Base-by-base conservation (phyloP, 2,888 invertebrate genomes). In the Siphonodentalium dalli region DNA sequence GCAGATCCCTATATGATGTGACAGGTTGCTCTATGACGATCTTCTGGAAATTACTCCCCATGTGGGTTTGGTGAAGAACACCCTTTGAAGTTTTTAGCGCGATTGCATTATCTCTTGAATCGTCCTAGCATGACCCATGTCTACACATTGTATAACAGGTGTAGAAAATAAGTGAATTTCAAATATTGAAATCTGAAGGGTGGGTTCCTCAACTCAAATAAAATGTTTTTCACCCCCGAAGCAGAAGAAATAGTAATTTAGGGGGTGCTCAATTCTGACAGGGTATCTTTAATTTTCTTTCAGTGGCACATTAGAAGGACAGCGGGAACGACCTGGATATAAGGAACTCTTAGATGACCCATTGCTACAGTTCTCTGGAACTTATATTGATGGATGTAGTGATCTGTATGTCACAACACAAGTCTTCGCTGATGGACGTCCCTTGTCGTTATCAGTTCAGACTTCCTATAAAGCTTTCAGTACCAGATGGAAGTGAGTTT, bases 251-350 rank as follows among this genome's bases (percentile, higher is more conserved):
- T n/a, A n/a, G n/a, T n/a, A n/a, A n/a, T n/a, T n/a, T n/a, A n/a
- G n/a, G n/a, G n/a, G n/a, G n/a, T n/a, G n/a, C n/a, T n/a, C n/a
- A n/a, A n/a, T n/a, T n/a, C n/a, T n/a, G n/a, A n/a, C n/a, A n/a
- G n/a, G n/a, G n/a, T n/a, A n/a, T n/a, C n/a, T n/a, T n/a, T n/a
- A 24, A 27, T 28, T 61, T 69, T 58, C 77, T 82, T 39, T 34
- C 75, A 95, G 95, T 72, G 95, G 96, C 7, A 93, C 94, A 2
- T 84, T 98, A 56, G 96, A 97, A 85, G 97, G 97, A 1, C 90
- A 90, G 77, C 86, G 91, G 51, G 87, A 90, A 43, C 89, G 91
- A 74, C 93, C 92, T 0, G 90, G 91, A 72, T 94, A 92, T 85
- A 91, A 92, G 73, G 90, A 92, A 76, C 83, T 97, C 3, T 84